phyloP scores from a whole-genome alignment of 2,113 vertebrate species.

The Acanthisitta chloris region DNA sequence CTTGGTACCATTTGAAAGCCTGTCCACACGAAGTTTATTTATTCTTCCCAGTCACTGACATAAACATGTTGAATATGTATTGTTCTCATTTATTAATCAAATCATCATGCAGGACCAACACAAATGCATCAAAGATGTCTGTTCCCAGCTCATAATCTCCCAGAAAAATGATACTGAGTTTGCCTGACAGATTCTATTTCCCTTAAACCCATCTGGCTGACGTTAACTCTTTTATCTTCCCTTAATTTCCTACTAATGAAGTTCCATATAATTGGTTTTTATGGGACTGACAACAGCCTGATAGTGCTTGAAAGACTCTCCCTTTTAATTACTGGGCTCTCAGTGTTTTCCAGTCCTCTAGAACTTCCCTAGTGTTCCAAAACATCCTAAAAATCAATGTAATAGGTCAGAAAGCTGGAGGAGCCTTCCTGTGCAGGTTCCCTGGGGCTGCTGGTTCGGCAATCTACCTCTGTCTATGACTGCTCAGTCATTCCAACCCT shows the following conservation, averaged over 20 bases:
- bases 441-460: background rate
- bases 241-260: background rate
- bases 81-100: background rate
- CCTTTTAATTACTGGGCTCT: background rate
- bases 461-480: background rate
- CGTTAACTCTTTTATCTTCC: background rate
- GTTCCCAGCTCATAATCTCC: background rate
- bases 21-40: background rate
- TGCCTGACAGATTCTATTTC: background rate
- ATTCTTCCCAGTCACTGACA: background rate
- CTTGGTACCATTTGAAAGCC: background rate
- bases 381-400: background rate
- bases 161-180: background rate
- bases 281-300: background rate
- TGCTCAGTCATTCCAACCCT: fast-evolving
- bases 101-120: background rate
- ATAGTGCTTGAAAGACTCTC: background rate
- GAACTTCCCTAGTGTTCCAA: background rate
- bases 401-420: background rate
- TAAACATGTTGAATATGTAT: background rate
- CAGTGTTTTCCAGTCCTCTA: background rate
- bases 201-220: background rate
- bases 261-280: background rate
- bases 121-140: background rate
- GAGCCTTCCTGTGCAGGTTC: background rate